phyloP scores from a whole-genome alignment of 2,888 invertebrate species.

The Drosophila meridiana region DNA sequence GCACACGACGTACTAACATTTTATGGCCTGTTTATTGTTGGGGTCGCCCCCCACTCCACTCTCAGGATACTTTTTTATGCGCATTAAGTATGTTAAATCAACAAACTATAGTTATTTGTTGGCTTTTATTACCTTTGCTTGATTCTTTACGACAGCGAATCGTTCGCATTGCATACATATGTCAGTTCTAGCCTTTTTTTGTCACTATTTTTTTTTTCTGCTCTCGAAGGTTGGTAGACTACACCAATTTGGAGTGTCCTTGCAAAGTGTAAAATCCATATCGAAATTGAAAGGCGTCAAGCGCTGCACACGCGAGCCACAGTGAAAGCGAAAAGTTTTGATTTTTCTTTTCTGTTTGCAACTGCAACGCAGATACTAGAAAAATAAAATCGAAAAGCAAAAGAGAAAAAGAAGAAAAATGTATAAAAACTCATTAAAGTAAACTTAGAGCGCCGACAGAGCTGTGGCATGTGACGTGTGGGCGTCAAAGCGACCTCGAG shows the following conservation, averaged over 20 bases:
- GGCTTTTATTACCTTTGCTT: slow-evolving; percentile 67
- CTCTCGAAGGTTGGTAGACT: slow-evolving; percentile 38
- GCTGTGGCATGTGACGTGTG: slow-evolving; percentile 28
- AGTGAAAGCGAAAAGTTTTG: slow-evolving; percentile 45
- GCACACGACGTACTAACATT: slow-evolving; percentile 58
- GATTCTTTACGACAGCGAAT: slow-evolving; percentile 56
- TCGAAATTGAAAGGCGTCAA: slow-evolving; percentile 56
- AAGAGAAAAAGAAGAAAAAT: neutral
- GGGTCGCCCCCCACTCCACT: neutral
- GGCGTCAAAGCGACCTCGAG: slow-evolving; percentile 52
- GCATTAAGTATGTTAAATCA: slow-evolving; percentile 75
- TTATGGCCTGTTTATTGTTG: slow-evolving; percentile 76
- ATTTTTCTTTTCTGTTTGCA: slow-evolving; percentile 16
- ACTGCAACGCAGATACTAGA: slow-evolving; percentile 72
- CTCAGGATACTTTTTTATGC: slow-evolving; percentile 54
- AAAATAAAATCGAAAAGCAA: slow-evolving; percentile 42
- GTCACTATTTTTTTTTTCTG: slow-evolving; percentile 16
- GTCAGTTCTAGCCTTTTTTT: slow-evolving; percentile 15
- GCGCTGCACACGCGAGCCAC: slow-evolving; percentile 54
- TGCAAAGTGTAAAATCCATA: slow-evolving; percentile 58
- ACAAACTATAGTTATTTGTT: slow-evolving; percentile 66
- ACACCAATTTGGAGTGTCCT: slow-evolving; percentile 60
- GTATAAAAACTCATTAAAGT: slow-evolving; percentile 71
- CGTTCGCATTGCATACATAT: slow-evolving; percentile 26
- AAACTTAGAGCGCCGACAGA: slow-evolving; percentile 53